Conservation (phyloP, 1,140 invertebrate genomes). For the Mactra quadrangularis region DNA sequence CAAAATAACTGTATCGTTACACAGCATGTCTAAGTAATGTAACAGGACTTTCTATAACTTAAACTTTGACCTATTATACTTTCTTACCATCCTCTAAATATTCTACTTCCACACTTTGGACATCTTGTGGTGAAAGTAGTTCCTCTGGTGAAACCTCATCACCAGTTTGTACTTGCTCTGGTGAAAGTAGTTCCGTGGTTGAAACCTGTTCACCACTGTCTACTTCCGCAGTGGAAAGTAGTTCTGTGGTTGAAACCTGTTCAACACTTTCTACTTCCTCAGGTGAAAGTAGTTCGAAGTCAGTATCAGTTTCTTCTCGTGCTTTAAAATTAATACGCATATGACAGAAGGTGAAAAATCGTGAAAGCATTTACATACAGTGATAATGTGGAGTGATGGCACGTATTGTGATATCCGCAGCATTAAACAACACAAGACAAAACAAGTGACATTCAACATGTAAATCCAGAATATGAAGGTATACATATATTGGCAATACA, state of each 20-base stretch:
- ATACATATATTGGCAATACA: too few species aligned
- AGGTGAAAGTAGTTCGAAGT: slow-evolving; percentile 22
- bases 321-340: slow-evolving; percentile 51
- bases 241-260: slow-evolving; percentile 1
- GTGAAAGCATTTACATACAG: not conserved
- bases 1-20: too few species aligned
- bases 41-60: slow-evolving; percentile 5
- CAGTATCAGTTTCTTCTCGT: slow-evolving; percentile 40
- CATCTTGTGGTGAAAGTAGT: slow-evolving; percentile 8
- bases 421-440: not conserved
- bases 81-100: slow-evolving; percentile 24
- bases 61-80: slow-evolving; percentile 25
- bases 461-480: too few species aligned
- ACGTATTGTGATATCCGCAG: not conserved
- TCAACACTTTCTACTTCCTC: slow-evolving; percentile 38
- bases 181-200: not conserved
- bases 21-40: too few species aligned
- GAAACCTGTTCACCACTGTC: too few species aligned
- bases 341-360: not conserved
- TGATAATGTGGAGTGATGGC: too few species aligned
- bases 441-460: too few species aligned
- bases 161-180: not conserved
- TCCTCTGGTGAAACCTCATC: not conserved
- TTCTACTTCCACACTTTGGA: slow-evolving; percentile 48
- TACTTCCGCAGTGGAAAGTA: not conserved